A percentile compares a stretch with the other conserved stretches of the same genome.
These are phyloP conservation scores for Enteromius mattozi DNA, from an alignment of 2,797 vertebrate genomes.

Conservation along the genomic window DNA sequence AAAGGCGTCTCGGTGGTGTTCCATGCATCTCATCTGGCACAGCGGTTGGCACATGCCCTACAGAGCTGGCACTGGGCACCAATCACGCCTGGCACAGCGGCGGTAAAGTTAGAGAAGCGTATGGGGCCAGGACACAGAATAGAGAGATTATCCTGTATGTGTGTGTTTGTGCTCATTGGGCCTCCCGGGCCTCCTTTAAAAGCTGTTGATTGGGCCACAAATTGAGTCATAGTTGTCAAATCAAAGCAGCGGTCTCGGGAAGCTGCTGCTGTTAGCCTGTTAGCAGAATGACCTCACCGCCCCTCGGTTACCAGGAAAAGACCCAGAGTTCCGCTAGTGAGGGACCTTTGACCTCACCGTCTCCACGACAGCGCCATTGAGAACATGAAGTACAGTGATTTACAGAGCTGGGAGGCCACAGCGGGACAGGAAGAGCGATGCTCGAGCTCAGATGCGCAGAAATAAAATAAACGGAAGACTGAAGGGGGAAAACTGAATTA, in stretches of 20 bases:
- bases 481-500: neutral
- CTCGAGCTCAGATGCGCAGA: neutral
- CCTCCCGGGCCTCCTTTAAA: constrained; percentile 32
- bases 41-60: constrained; percentile 71
- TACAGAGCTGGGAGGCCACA: constrained; percentile 38
- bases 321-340: constrained; percentile 28
- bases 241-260: constrained; percentile 28
- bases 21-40: constrained; percentile 75
- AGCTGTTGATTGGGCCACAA: constrained; percentile 46
- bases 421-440: constrained; percentile 50
- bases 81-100: constrained; percentile 65
- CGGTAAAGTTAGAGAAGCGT: constrained; percentile 26
- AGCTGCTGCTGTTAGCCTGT: constrained; percentile 32
- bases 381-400: constrained; percentile 30
- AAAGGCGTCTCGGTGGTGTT: constrained; percentile 69
- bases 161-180: constrained; percentile 27
- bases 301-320: constrained; percentile 38
- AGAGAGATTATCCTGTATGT: constrained; percentile 44
- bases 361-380: constrained; percentile 33
- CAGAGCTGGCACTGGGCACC: constrained; percentile 69
- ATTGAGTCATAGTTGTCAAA: constrained; percentile 52
- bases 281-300: neutral
- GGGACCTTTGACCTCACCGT: constrained; percentile 35
- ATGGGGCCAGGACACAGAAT: constrained; percentile 38
- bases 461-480: neutral